Base-by-base conservation (phyloP, 2,797 vertebrate species). In the Amniataba percoides region DNA sequence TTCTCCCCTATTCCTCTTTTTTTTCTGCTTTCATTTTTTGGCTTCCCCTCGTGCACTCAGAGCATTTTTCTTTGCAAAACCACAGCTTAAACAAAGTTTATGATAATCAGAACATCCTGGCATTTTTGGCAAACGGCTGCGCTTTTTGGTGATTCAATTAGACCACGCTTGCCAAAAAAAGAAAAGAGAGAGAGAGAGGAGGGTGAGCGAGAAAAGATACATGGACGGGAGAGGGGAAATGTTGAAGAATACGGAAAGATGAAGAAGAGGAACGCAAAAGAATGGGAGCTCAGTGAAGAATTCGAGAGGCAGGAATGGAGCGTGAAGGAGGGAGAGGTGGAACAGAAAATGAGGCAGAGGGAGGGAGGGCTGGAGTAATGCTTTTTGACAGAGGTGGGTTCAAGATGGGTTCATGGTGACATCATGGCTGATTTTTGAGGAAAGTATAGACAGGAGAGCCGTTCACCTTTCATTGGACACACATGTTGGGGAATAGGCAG, bases 331-430 rank as follows among this genome's bases (percentile, higher is more conserved):
- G 91, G 90, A 85, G 84, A 91, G 86, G 85, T 91, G 90, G 90
- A 93, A 89, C 83, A 90, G 83, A 93, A 90, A 89, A 91, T 78
- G 71, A 93, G 90, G 88, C 86, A 74, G 84, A 70, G 84, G 83
- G 87, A 87, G 84, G 77, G 82, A 87, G 89, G 81, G 82, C 77
- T 78, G 80, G 91, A 92, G 92, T 93, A 90, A 94, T 93, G 87
- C 90, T 92, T 94, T 95, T 92, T 94, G 94, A 95, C 94, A 93
- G 93, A 94, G 91, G 91, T 92, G 92, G 93, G 95, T 96, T 96
- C 95, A 95, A 83, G 85, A 88, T 94, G 93, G 95, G 95, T 95
- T 96, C 94, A 95, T 85, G 80, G 92, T 96, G 94, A 96, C 95
- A 95, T 96, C 95, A 96, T 95, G 93, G 92, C 88, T 90, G 94